Conservation (phyloP, 2,888 invertebrate genomes). For the Chironomus riparius region DNA sequence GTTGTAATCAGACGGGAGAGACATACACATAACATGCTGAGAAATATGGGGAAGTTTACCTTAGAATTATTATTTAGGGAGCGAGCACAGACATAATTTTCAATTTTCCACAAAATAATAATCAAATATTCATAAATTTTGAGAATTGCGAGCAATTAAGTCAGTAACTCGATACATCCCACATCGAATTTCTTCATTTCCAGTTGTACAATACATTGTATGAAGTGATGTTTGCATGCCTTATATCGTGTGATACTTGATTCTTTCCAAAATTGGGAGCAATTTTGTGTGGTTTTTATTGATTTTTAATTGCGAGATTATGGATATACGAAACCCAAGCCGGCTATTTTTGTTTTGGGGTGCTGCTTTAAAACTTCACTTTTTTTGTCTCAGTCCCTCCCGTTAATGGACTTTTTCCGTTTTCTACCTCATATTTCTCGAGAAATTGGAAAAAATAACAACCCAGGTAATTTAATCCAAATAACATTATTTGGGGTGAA, state of each 20-base stretch:
- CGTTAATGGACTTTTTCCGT: neutral
- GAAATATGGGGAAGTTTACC: too few species aligned
- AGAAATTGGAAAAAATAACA: neutral
- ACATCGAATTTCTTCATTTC: neutral
- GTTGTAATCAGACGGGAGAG: too few species aligned
- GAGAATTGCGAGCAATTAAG: constrained; percentile 16
- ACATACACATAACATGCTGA: too few species aligned
- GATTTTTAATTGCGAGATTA: constrained; percentile 23
- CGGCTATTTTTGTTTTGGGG: neutral
- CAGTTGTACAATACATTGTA: neutral
- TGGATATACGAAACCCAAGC: neutral
- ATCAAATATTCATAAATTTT: constrained; percentile 24
- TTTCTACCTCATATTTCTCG: neutral
- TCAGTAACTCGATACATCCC: neutral
- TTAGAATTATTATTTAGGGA: too few species aligned
- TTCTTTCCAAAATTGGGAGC: neutral
- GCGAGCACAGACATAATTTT: neutral
- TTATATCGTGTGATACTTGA: neutral
- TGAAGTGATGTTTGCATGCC: neutral
- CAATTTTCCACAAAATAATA: neutral
- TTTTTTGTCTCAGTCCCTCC: neutral
- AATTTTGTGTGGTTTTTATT: neutral
- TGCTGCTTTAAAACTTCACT: neutral
- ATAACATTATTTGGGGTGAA: neutral
- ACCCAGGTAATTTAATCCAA: constrained; percentile 10